Base-by-base conservation (phyloP, 92 coral and sea anemone genomes). In the Epizoanthus stellaris region DNA sequence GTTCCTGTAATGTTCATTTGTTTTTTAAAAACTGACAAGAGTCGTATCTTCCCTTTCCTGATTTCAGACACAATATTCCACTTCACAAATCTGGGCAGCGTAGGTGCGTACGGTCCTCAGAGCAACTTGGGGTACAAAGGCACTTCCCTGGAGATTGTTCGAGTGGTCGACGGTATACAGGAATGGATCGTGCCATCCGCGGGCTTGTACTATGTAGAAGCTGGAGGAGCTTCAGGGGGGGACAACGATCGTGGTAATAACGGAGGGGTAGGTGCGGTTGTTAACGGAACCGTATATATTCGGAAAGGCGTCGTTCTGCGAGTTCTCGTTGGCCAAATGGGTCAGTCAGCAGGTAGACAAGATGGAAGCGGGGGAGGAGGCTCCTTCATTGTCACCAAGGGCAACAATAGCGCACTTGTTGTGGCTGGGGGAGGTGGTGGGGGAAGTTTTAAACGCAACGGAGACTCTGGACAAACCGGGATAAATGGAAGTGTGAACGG, bases 381-480 rank as follows among this genome's bases (percentile, higher is more conserved):
- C 2, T 42, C 83, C 9, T 79, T 79, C 42, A 58, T 79, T 12
- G 73, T 79, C 4, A 62, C 47, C 20, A 62, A 79, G 25, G 52
- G 34, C 20, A 79, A 79, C 30, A 17, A 36, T 14, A 79, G 83
- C 30, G 83, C 61, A 6, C 67, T 79, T 6, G 14, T 62, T 79
- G 83, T 79, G 25, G 83, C 83, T 17, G 83, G 83, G 25, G 83
- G 83, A 17, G 83, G 83, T 43, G 83, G 83, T n/a, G 83, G 83
- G 7, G 72, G 83, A 38, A 42, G 60, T n/a, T 4, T 13, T 42
- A 7, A 0, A 3, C 7, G 0, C 19, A 11, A 42, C 23, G 83
- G 83, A 43, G 83, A 64, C 67, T 53, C 83, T 23, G 83, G 83
- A 3, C 83, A 64, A 47, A 21, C 15, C 9, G 58, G 71, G 8